Base-by-base conservation (phyloP, 2,113 vertebrate species). In the Psephotus haematonotus region DNA sequence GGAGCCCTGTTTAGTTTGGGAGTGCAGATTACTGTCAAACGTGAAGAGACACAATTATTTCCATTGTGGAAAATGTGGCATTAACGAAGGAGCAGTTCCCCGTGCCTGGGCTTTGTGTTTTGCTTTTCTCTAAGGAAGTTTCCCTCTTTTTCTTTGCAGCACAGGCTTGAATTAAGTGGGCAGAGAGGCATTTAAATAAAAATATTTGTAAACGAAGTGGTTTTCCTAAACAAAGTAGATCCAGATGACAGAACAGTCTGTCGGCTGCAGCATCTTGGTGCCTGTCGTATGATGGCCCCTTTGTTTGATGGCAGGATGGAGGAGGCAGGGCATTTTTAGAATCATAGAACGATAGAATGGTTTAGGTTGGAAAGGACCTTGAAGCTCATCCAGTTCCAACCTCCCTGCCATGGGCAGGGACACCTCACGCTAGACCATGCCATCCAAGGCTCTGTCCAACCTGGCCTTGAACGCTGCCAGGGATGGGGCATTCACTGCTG, bases 171-270 rank as follows among this genome's bases (percentile, higher is more conserved):
- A 91, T 94, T 64, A 81, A 97, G 75, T 71, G 80, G 91, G 89
- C 67, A 95, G 82, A 94, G 62, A 92, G 92, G 75, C 49, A 74
- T 80, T 82, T 47, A 74, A 74, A 93, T 86, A 93, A 86, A 97
- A 94, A 90, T 97, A 94, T 97, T 97, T 97, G 96, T 98, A 97
- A 97, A 97, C 49, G 52, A 94, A 97, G 94, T 91, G 95, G 85
- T 96, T 97, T 97, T 96, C 91, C 95, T 79, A 69, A 80, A 77
- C 92, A 96, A 97, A 98, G 85, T 80, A 87, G 91, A 97, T 97
- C 92, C 97, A 97, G 97, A 97, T 97, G 96, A 94, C 92, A 70
- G 78, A 28, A 18, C 75, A 62, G 49, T 72, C 82, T 76, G 59
- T 44, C 0, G 3, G 67, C 95, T 83, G 71, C 71, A 76, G 72